Conservation (phyloP, 53 echinoderm and acorn worm species). For the Zoroaster sp. region DNA sequence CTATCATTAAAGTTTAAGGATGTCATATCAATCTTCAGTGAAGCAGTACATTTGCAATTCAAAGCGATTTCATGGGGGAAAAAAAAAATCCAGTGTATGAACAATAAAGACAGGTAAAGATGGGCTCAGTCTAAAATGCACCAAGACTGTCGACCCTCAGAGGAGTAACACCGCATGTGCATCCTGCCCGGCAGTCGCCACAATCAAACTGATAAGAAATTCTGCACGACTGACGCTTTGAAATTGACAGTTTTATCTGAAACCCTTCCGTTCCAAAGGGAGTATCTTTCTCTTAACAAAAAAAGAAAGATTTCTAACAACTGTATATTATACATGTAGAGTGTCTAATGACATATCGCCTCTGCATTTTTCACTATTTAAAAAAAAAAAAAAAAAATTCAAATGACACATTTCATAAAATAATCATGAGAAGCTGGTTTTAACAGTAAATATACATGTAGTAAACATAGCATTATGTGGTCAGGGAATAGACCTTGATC, state of each 20-base stretch:
- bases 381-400: too few relatives aligned
- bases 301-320: too few relatives aligned
- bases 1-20: too few relatives aligned
- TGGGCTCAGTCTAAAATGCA: not conserved
- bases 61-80: not conserved
- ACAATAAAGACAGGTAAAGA: not conserved
- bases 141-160: not conserved
- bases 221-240: not conserved
- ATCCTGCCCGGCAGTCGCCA: not conserved
- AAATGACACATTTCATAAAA: too few relatives aligned
- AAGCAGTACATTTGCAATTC: not conserved
- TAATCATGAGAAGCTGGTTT: too few relatives aligned
- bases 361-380: too few relatives aligned
- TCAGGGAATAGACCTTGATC: too few relatives aligned
- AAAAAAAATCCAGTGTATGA: not conserved
- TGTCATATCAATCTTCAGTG: not conserved
- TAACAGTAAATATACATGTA: too few relatives aligned
- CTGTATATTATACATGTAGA: too few relatives aligned
- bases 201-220: not conserved
- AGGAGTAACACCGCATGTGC: not conserved
- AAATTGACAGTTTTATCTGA: not conserved
- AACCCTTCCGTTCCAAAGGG: not conserved
- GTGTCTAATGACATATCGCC: too few relatives aligned
- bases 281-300: not conserved
- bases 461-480: too few relatives aligned